Evolutionary conservation across 2,888 invertebrate species (phyloP).

Genomic region (Trachelus iudaicus): DNA sequence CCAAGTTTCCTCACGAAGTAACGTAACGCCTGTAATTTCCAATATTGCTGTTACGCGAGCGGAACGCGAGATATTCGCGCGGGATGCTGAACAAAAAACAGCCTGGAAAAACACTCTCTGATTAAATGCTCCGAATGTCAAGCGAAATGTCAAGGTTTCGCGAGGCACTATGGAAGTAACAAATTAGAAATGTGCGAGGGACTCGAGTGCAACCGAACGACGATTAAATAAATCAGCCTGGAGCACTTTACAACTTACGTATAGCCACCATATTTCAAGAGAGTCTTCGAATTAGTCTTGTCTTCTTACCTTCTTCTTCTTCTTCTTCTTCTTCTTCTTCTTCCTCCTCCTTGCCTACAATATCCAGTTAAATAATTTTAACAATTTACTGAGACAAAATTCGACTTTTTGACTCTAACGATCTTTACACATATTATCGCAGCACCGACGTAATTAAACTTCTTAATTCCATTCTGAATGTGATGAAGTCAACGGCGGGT

Average conservation of each 20-base stretch:
- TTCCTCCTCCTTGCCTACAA: background rate
- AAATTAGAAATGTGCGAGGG: background rate
- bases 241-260: background rate
- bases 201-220: background rate
- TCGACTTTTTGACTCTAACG: background rate
- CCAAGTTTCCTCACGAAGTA: background rate
- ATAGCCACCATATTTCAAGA: background rate
- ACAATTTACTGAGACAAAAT: background rate
- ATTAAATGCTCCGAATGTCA: background rate
- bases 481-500: background rate
- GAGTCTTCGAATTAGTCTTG: background rate
- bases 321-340: background rate
- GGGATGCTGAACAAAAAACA: background rate
- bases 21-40: background rate
- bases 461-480: background rate
- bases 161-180: background rate
- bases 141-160: background rate
- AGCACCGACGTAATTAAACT: background rate
- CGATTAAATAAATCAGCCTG: background rate
- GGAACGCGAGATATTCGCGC: background rate
- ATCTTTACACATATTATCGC: background rate
- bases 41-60: background rate
- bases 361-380: background rate
- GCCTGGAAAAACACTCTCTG: background rate
- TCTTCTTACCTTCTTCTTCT: background rate